Conservation (phyloP, 2,797 vertebrate species). For the Siniperca scherzeri region DNA sequence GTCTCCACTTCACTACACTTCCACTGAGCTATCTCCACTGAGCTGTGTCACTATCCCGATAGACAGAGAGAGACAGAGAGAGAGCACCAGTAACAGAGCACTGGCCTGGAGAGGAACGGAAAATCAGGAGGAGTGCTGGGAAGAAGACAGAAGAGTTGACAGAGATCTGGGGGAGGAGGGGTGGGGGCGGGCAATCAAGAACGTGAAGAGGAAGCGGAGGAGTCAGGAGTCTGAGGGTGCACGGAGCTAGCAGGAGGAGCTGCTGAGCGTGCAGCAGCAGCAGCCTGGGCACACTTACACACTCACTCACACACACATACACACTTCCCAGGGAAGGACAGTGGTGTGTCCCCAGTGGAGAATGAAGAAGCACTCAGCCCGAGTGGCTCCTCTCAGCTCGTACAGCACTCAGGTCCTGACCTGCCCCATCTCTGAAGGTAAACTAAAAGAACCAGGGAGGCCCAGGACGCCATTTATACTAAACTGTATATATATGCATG, state of each 20-base stretch:
- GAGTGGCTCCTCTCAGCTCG: conserved; percentile 89
- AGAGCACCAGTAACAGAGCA: conserved; percentile 38
- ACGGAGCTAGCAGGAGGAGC: conserved; percentile 72
- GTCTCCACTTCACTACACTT: conserved; percentile 72
- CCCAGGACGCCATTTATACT: conserved; percentile 19
- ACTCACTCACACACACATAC: conserved; percentile 48
- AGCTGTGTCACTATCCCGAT: conserved; percentile 71
- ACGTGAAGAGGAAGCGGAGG: conserved; percentile 67
- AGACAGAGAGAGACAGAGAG: conserved; percentile 43
- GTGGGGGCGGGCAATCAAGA: conserved; percentile 36
- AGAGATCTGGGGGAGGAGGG: conserved; percentile 47
- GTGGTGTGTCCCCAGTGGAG: conserved; percentile 78
- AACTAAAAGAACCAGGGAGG: conserved; percentile 51
- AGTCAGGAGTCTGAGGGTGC: conserved; percentile 78
- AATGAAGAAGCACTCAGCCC: conserved; percentile 91
- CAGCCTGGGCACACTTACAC: conserved; percentile 42
- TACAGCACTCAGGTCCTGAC: conserved; percentile 90
- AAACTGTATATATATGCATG: background rate
- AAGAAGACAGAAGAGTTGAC: conserved; percentile 67
- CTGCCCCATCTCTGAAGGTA: conserved; percentile 89
- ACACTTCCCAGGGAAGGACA: conserved; percentile 72
- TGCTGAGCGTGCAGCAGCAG: conserved; percentile 73
- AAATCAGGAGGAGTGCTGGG: conserved; percentile 63
- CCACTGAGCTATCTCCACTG: conserved; percentile 57
- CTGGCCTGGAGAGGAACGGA: conserved; percentile 51